These are phyloP conservation scores for Sphenodon punctatus DNA, from an alignment of 2,797 vertebrate species.

Conservation along the genomic window DNA sequence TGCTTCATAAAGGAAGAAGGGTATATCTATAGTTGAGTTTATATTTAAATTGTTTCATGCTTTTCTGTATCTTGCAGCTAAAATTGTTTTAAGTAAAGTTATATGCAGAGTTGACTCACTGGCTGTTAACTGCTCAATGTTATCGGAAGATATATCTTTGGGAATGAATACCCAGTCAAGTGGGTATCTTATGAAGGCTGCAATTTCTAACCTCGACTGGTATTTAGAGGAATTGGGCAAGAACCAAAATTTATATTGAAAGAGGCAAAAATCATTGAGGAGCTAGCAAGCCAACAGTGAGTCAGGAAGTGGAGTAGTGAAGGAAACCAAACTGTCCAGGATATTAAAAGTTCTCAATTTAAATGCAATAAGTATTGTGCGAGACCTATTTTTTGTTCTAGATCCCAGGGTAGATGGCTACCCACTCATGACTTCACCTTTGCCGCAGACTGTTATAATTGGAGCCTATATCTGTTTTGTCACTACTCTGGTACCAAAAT, in stretches of 20 bases:
- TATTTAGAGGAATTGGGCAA: not conserved
- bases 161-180: too few species aligned
- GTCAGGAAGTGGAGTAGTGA: not conserved
- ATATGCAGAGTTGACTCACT: too few species aligned
- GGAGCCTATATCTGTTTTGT: constrained; percentile 90
- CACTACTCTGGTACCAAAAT: constrained; percentile 86
- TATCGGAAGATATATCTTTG: too few species aligned
- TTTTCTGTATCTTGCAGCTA: not conserved
- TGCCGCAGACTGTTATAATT: constrained; percentile 89
- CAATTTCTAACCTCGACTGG: not conserved
- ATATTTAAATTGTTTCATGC: too few species aligned
- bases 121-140: too few species aligned
- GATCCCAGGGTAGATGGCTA: constrained; percentile 88
- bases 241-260: not conserved
- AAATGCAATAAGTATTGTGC: not conserved
- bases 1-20: too few species aligned
- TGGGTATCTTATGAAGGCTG: too few species aligned
- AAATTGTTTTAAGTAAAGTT: too few species aligned
- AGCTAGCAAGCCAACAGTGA: not conserved
- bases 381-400: constrained; percentile 54
- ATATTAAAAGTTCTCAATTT: too few species aligned
- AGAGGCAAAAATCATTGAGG: accelerated
- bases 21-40: not conserved
- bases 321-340: too few species aligned
- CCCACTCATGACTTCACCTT: constrained; percentile 91